Percentiles rank a stretch among this genome's conserved stretches.
These are phyloP conservation scores for Heliconius ethilla DNA, from an alignment of 2,888 invertebrate species.

Conservation along the genomic window DNA sequence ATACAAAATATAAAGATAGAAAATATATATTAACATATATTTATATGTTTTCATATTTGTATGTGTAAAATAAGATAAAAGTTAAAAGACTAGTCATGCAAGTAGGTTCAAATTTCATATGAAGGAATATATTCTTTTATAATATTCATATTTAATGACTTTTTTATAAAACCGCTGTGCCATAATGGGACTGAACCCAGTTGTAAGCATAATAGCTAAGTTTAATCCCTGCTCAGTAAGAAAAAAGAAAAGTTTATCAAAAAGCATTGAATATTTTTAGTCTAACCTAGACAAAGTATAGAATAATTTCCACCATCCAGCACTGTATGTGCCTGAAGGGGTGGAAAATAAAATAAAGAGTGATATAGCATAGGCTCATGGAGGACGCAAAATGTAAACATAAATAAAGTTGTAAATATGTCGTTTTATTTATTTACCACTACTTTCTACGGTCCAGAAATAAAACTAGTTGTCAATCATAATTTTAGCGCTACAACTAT, in stretches of 20 bases:
- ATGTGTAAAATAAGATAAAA: neutral
- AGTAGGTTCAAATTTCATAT: neutral
- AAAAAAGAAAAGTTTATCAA: neutral
- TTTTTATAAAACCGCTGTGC: neutral
- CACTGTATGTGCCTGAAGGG: neutral
- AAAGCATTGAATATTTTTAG: too few species aligned
- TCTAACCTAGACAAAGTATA: too few species aligned
- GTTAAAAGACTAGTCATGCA: neutral
- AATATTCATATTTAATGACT: neutral
- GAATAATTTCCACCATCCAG: too few species aligned
- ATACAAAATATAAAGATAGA: too few species aligned
- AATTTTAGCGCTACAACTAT: neutral
- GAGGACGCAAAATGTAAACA: constrained; percentile 1
- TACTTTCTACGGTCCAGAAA: neutral
- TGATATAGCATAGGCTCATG: neutral
- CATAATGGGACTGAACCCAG: neutral
- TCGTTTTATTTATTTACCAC: too few species aligned
- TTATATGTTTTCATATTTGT: neutral
- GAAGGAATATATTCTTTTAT: neutral
- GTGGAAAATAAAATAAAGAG: neutral
- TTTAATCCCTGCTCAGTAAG: neutral
- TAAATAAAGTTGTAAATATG: neutral
- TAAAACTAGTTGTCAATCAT: neutral
- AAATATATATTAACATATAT: neutral
- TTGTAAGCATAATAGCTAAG: neutral